Evolutionary conservation across 35 echinoderm and acorn worm genomes (phyloP), one percentile per base, ranked within the genome.

Genomic region (Strongylocentrotus purpuratus): DNA sequence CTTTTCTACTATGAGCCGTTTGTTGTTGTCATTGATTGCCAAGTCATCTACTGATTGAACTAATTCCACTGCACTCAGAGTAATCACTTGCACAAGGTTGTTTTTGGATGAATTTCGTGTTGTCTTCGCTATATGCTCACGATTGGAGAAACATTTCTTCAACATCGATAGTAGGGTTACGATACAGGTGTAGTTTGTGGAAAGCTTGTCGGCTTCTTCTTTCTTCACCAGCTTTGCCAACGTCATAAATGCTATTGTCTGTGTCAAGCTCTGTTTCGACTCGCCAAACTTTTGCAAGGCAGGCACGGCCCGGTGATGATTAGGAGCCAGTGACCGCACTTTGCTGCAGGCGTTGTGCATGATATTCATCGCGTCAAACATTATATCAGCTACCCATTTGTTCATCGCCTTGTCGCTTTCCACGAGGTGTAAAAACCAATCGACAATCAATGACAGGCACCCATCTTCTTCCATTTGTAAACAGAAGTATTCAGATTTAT

Each of bases 11-110:
- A 86, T 1, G 12, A 94, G 94, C 13, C 95, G 61, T 89, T 99
- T 99, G 94, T 99, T 99, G 4, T 86, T 52, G 85, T 99, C 98
- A 95, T 97, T 97, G 1, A 95, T 20, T 20, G 98, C 98, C 50
- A 99, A 46, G 33, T 98, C 94, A 11, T 98, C 95, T 61, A 99
- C 91, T 4, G 96, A 95, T 31, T 96, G 88, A 45, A 99, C 33
- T 25, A 97, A 50, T 94, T 99, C 98, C 15, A 55, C 46, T 28
- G 96, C 94, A 28, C 94, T 52, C 46, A 98, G 45, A 45, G 4
- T 89, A 15, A 89, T 89, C 0, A 33, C 32, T 13, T 31, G 17
- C 7, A 33, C 87, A 22, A 89, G 2, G 87, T 46, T 33, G 1
- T 33, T 89, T 5, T 89, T 46, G 9, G 87, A 45, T 25, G 32